phyloP scores from a whole-genome alignment of 1,140 invertebrate species.

The Heliconius himera region DNA sequence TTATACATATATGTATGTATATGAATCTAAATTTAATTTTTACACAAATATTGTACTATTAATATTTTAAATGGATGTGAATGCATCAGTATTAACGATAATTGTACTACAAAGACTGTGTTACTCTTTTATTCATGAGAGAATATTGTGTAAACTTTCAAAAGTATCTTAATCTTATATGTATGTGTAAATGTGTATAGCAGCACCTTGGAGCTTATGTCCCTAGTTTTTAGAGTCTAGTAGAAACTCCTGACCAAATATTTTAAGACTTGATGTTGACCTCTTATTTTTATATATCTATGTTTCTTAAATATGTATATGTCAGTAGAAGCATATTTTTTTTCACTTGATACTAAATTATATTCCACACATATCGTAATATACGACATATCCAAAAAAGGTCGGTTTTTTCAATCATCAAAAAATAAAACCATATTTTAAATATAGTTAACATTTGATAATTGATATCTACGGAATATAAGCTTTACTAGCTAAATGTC shows the following conservation, averaged over 20 bases:
- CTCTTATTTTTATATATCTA: slow-evolving; percentile 46
- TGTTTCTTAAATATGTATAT: background rate
- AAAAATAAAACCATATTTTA: background rate
- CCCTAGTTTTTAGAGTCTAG: slow-evolving; percentile 75
- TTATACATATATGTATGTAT: slow-evolving; percentile 31
- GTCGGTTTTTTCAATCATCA: background rate
- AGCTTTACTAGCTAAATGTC: background rate
- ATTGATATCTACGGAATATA: background rate
- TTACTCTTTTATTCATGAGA: slow-evolving; percentile 72
- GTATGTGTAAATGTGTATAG: slow-evolving; percentile 60
- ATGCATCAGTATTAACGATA: slow-evolving; percentile 73
- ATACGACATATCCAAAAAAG: background rate
- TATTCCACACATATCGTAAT: slow-evolving; percentile 3
- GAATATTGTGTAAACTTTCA: slow-evolving; percentile 67
- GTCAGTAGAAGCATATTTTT: background rate
- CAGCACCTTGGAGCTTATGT: slow-evolving; percentile 78
- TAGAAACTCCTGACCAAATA: slow-evolving; percentile 79
- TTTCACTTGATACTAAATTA: background rate
- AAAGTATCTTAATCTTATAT: slow-evolving; percentile 41
- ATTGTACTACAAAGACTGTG: slow-evolving; percentile 76
- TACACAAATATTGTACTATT: slow-evolving; percentile 42
- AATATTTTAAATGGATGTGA: slow-evolving; percentile 52
- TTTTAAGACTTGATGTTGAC: slow-evolving; percentile 72
- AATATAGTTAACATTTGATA: background rate
- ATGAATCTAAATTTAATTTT: slow-evolving; percentile 43